Evolutionary conservation across 2,888 invertebrate genomes (phyloP), one percentile per base, ranked within the genome.

Genomic region (Protophormia terraenovae): DNA sequence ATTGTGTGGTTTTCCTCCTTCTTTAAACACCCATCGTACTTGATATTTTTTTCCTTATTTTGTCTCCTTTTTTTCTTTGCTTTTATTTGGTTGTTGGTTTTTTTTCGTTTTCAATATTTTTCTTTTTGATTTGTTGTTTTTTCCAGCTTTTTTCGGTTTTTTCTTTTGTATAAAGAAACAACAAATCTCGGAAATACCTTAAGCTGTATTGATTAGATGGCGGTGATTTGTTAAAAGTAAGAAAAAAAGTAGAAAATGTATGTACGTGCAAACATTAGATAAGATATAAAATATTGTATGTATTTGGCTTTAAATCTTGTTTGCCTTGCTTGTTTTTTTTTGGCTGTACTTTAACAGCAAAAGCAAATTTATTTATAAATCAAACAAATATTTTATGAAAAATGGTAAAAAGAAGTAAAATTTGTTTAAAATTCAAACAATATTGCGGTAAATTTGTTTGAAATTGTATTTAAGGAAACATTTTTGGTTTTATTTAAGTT

Each of bases 111-210:
- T 22, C 14, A 41, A 60, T 60, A 73, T 80, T 58, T 73, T 72
- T 69, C 45, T 55, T 32, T 67, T 53, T 73, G 29, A 50, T 73
- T 62, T 73, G 14, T 32, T 45, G 14, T 62, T 64, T 47, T n/a
- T 45, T n/a, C n/a, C n/a, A n/a, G 22, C 16, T 24, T 12, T 50
- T 72, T 45, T 38, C 22, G 12, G 1, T 38, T 60, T 32, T 53
- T 45, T 53, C 27, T 72, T 76, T 55, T 3, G 4, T 55, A 3
- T 47, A 72, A 41, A 41, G 32, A 45, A 73, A 73, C 55, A 64
- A 58, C 35, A 82, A 85, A 85, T 85, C 85, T 82, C 85, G 82
- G 82, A 85, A 85, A 82, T 82, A 85, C 82, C 78, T 82, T 82
- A 82, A 85, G 82, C 85, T 79, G 78, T 82, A 85, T 85, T 85